Conservation (phyloP, 1,140 invertebrate species). For the Drosophila yakuba region DNA sequence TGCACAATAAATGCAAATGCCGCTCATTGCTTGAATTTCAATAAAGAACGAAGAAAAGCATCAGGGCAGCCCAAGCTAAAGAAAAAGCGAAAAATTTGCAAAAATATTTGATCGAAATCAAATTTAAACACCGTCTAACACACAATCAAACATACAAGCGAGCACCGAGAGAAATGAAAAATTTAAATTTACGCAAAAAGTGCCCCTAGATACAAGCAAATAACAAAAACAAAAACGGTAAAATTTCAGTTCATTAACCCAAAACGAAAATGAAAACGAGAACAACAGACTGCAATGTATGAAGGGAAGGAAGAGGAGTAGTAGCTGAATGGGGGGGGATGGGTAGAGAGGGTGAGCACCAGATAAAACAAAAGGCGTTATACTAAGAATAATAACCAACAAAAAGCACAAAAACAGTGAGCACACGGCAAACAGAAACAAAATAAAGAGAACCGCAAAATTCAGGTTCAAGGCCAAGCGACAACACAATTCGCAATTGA, state of each 20-base stretch:
- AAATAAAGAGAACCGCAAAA: constrained; percentile 66
- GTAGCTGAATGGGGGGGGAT: background rate
- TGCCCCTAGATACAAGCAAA: constrained; percentile 42
- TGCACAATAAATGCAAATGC: constrained; percentile 74
- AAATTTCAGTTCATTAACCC: constrained; percentile 57
- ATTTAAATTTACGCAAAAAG: constrained; percentile 36
- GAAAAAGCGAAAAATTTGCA: constrained; percentile 31
- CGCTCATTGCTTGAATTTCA: constrained; percentile 66
- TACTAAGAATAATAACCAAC: constrained; percentile 52
- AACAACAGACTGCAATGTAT: constrained; percentile 20
- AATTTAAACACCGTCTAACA: constrained; percentile 12
- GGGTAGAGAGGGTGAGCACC: no score
- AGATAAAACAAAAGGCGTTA: constrained; percentile 62
- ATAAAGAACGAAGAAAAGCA: constrained; percentile 36
- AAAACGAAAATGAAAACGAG: constrained; percentile 37
- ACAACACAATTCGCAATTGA: constrained; percentile 25
- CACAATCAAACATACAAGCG: background rate
- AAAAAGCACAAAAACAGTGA: constrained; percentile 19
- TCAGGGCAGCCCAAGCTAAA: background rate
- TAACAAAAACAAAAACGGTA: constrained; percentile 13
- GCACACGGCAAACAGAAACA: constrained; percentile 39
- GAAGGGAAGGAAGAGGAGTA: constrained; percentile 7
- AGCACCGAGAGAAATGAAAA: constrained; percentile 14
- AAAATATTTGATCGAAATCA: constrained; percentile 49
- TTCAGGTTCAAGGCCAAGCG: constrained; percentile 77